Percentiles rank a stretch among this genome's conserved stretches.
These are phyloP conservation scores for Ornithoptera priamus DNA, from an alignment of 2,888 invertebrate genomes.

Conservation along the genomic window DNA sequence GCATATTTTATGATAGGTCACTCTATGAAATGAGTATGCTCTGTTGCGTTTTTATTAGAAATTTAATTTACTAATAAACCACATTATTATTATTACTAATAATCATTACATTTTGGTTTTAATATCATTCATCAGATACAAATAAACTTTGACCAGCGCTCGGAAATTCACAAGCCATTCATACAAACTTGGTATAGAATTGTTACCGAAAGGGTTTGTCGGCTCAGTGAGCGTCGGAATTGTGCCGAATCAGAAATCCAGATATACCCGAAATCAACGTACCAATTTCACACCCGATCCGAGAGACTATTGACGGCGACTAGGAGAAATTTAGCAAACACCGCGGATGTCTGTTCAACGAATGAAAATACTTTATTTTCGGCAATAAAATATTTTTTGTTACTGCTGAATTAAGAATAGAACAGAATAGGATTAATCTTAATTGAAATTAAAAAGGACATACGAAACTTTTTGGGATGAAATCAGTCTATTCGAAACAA, in stretches of 20 bases:
- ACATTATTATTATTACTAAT: too few relatives aligned
- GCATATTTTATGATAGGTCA: too few relatives aligned
- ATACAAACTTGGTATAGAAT: slow-evolving; percentile 17
- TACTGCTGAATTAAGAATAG: too few relatives aligned
- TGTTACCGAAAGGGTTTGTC: slow-evolving; percentile 26
- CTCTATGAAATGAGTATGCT: too few relatives aligned
- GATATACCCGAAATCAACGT: slow-evolving; percentile 28
- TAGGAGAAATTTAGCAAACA: slow-evolving; percentile 21
- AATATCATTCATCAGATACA: too few relatives aligned
- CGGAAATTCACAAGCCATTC: slow-evolving; percentile 5
- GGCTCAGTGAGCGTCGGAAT: slow-evolving; percentile 27
- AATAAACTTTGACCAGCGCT: background rate
- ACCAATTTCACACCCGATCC: slow-evolving; percentile 26
- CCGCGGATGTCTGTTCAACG: background rate
- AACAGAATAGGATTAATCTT: too few relatives aligned
- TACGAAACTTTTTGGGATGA: too few relatives aligned
- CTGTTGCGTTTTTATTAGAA: too few relatives aligned
- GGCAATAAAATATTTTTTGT: too few relatives aligned
- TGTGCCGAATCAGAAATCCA: slow-evolving; percentile 28
- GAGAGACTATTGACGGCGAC: slow-evolving; percentile 22
- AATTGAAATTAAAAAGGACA: too few relatives aligned
- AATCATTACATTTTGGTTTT: too few relatives aligned
- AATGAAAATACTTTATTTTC: background rate
- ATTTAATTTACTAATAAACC: background rate
- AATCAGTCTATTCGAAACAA: too few relatives aligned